Conservation (phyloP, 1,140 invertebrate genomes). For the Uloborus diversus region DNA sequence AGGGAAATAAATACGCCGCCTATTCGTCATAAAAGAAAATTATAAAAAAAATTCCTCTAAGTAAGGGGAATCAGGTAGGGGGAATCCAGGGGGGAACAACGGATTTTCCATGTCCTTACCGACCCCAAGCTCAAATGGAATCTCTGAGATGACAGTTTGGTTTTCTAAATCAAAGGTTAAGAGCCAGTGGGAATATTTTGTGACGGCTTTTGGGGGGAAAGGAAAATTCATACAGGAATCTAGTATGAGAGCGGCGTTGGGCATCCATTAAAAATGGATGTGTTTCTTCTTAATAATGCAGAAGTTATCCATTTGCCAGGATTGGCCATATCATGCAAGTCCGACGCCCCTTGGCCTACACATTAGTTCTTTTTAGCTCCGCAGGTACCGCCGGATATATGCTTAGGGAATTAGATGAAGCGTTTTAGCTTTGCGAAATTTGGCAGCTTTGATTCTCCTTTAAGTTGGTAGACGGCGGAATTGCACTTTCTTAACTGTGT, state of each 20-base stretch:
- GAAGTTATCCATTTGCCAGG: slow-evolving; percentile 51
- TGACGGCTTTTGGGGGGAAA: slow-evolving; percentile 26
- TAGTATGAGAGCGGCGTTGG: slow-evolving; percentile 33
- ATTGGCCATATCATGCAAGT: slow-evolving; percentile 32
- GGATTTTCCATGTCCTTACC: slow-evolving; percentile 25
- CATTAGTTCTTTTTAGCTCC: slow-evolving; percentile 8
- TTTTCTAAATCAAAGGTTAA: slow-evolving; percentile 57
- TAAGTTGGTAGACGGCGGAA: too few species aligned
- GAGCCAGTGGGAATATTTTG: slow-evolving; percentile 54
- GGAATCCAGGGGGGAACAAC: neutral
- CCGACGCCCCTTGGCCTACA: neutral
- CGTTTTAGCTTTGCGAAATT: too few species aligned
- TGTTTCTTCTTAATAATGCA: slow-evolving; percentile 35
- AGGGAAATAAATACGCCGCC: slow-evolving; percentile 48
- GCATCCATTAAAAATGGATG: slow-evolving; percentile 54
- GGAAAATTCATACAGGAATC: slow-evolving; percentile 32
- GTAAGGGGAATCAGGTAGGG: neutral
- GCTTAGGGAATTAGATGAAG: too few species aligned
- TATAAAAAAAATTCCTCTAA: slow-evolving; percentile 10
- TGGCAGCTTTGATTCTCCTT: too few species aligned
- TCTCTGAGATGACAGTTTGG: slow-evolving; percentile 53
- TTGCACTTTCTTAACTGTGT: too few species aligned
- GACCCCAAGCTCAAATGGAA: slow-evolving; percentile 41
- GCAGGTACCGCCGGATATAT: too few species aligned
- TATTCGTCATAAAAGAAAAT: slow-evolving; percentile 55